phyloP scores from a whole-genome alignment of 2,113 vertebrate species.

The Melanostigma gelatinosum region DNA sequence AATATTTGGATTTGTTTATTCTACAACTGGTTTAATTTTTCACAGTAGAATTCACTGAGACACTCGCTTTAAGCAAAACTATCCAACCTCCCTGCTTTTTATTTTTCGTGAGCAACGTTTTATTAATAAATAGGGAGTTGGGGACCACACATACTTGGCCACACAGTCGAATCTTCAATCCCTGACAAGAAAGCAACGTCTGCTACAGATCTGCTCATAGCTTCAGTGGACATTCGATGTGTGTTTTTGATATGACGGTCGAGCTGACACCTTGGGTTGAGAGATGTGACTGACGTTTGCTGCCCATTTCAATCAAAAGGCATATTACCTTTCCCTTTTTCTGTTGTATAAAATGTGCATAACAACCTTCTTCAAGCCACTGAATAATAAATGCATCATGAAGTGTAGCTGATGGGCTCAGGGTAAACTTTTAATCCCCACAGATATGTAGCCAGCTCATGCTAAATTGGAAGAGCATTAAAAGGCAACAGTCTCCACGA shows the following conservation, averaged over 20 bases:
- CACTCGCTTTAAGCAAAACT: background rate
- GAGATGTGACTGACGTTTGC: constrained; percentile 61
- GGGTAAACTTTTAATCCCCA: constrained; percentile 65
- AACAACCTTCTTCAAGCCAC: constrained; percentile 36
- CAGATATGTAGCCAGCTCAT: constrained; percentile 40
- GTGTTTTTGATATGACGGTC: constrained; percentile 53
- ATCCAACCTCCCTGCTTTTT: background rate
- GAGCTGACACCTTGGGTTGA: constrained; percentile 48
- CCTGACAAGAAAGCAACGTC: constrained; percentile 7
- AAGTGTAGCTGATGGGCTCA: constrained; percentile 67
- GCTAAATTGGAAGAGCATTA: constrained; percentile 44
- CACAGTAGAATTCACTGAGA: background rate
- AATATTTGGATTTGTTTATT: constrained; percentile 19
- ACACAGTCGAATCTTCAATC: constrained; percentile 19
- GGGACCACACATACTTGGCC: background rate
- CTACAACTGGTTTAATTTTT: constrained; percentile 7
- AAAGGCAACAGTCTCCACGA: constrained; percentile 35
- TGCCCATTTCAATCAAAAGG: constrained; percentile 56
- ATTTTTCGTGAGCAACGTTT: constrained; percentile 15
- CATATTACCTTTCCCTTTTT: constrained; percentile 45
- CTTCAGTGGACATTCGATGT: constrained; percentile 56
- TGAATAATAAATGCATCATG: constrained; percentile 69
- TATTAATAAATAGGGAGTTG: constrained; percentile 7
- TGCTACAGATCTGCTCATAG: constrained; percentile 43
- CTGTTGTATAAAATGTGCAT: constrained; percentile 29